Percentiles rank a stretch among this genome's conserved stretches.
Evolutionary conservation across 2,888 invertebrate genomes (phyloP).

Genomic region (Platycheirus albimanus): DNA sequence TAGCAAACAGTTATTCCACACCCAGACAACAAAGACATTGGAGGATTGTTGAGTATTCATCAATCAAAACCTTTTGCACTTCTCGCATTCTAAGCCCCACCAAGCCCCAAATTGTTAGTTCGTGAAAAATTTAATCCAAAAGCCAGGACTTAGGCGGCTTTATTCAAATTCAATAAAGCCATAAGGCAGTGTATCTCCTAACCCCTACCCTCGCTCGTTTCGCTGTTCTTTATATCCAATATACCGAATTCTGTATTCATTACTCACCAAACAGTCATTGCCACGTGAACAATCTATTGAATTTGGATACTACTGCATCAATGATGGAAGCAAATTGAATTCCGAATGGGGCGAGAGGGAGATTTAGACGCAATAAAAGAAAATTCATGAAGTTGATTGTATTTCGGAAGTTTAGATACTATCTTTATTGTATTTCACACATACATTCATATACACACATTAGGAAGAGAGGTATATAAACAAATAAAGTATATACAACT

Average conservation of each 20-base stretch:
- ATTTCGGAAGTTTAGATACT: conserved; percentile 31
- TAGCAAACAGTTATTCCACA: not conserved
- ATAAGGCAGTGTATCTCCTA: not conserved
- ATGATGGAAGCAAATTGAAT: conserved; percentile 1
- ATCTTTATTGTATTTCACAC: conserved; percentile 28
- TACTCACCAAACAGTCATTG: conserved; percentile 11
- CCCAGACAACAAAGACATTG: not conserved
- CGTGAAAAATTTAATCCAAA: not conserved
- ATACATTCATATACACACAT: conserved; percentile 1
- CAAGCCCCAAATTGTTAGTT: not conserved
- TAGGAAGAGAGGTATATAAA: too few relatives aligned
- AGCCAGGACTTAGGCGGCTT: not conserved
- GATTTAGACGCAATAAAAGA: not conserved
- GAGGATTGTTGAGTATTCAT: conserved; percentile 11
- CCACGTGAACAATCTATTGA: conserved; percentile 3
- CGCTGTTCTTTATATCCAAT: not conserved
- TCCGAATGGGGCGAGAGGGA: not conserved
- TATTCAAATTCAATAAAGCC: conserved; percentile 11
- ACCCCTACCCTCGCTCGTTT: too few relatives aligned
- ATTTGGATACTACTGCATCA: conserved; percentile 10
- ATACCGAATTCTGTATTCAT: conserved; percentile 6
- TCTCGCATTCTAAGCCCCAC: not conserved
- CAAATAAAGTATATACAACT: too few relatives aligned
- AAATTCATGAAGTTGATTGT: conserved; percentile 37
- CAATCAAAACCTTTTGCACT: conserved; percentile 5